Evolutionary conservation across 2,888 invertebrate species (phyloP).

Genomic region (Onchidella celtica): DNA sequence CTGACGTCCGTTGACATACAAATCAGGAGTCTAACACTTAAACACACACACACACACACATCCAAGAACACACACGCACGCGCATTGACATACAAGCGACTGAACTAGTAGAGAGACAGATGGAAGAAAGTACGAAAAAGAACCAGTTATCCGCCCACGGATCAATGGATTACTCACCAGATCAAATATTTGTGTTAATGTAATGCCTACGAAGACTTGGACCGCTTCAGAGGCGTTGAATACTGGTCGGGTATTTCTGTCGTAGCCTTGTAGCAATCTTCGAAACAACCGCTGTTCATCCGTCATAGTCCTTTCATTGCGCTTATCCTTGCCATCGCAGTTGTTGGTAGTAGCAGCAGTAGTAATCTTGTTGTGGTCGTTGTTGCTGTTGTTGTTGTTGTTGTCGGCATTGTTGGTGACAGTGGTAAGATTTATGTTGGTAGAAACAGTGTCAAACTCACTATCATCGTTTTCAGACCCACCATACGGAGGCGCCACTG

Average conservation of each 20-base stretch:
- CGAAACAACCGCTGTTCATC: conserved; percentile 77
- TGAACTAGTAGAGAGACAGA: background rate
- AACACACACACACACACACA: conserved; percentile 14
- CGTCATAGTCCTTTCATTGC: conserved; percentile 52
- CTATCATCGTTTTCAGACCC: background rate
- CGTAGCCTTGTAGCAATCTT: conserved; percentile 72
- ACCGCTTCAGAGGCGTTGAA: conserved; percentile 74
- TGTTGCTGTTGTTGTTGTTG: background rate
- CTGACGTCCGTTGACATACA: too few relatives aligned
- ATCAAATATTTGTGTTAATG: conserved; percentile 74
- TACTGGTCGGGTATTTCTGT: conserved; percentile 74
- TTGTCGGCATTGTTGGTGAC: background rate
- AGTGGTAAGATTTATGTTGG: background rate
- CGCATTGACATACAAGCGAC: background rate
- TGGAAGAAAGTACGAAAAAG: background rate
- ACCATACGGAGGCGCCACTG: background rate
- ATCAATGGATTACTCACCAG: conserved; percentile 66
- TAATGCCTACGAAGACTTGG: conserved; percentile 72
- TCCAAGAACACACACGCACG: background rate
- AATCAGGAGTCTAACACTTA: too few relatives aligned
- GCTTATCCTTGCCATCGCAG: background rate
- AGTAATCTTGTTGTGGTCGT: background rate
- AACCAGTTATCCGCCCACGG: background rate
- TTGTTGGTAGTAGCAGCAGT: background rate
- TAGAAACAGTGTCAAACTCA: background rate